These are phyloP conservation scores for Drosophila falleni DNA, from an alignment of 2,888 invertebrate genomes.

Conservation along the genomic window DNA sequence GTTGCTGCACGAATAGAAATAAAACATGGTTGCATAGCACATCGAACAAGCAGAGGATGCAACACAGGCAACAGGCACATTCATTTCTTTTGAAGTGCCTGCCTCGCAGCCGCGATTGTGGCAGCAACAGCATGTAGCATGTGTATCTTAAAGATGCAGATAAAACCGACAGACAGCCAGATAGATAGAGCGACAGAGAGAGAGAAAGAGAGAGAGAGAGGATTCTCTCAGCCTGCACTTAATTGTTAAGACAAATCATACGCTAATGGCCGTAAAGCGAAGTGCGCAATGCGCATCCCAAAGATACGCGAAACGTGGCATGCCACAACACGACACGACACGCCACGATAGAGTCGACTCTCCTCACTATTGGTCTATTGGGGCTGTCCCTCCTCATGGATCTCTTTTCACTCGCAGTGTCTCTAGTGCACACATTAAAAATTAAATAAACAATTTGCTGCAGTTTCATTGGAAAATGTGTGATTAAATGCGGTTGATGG, in stretches of 20 bases:
- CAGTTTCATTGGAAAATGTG: slow-evolving; percentile 80
- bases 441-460: slow-evolving; percentile 82
- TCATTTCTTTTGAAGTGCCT: slow-evolving; percentile 73
- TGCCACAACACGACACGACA: slow-evolving; percentile 4
- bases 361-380: slow-evolving; percentile 10
- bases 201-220: neutral
- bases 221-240: slow-evolving; percentile 54
- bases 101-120: slow-evolving; percentile 46
- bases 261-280: slow-evolving; percentile 79
- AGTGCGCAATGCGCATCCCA: slow-evolving; percentile 55
- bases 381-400: slow-evolving; percentile 3
- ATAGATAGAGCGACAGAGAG: neutral
- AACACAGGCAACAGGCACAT: slow-evolving; percentile 60
- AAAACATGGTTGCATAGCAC: slow-evolving; percentile 57
- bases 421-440: slow-evolving; percentile 69
- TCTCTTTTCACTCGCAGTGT: slow-evolving; percentile 7
- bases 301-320: slow-evolving; percentile 59
- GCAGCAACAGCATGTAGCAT: slow-evolving; percentile 47
- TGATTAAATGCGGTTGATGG: slow-evolving; percentile 74
- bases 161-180: slow-evolving; percentile 38
- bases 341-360: neutral
- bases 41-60: slow-evolving; percentile 27
- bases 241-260: slow-evolving; percentile 82
- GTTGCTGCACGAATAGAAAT: slow-evolving; percentile 58
- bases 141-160: slow-evolving; percentile 59